phyloP scores from a whole-genome alignment of 2,113 vertebrate species.

The Saccopteryx leptura region DNA sequence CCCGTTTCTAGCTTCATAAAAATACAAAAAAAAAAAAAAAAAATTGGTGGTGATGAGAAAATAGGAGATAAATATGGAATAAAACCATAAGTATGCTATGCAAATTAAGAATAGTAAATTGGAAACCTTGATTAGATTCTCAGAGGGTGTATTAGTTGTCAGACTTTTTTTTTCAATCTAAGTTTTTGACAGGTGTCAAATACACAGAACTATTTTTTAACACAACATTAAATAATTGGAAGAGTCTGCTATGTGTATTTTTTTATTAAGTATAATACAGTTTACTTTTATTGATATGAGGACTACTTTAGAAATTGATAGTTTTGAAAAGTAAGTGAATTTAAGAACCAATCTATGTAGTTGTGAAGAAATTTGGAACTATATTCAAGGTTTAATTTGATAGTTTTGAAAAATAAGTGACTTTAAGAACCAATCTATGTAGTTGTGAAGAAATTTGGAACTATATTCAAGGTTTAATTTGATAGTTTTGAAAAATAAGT shows the following conservation, averaged over 20 bases:
- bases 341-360: slow-evolving; percentile 9
- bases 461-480: slow-evolving; percentile 9
- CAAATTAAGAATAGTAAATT: slow-evolving; percentile 86
- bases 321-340: slow-evolving; percentile 18
- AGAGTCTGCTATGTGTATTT: slow-evolving; percentile 26
- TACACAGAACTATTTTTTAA: slow-evolving; percentile 68
- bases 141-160: slow-evolving; percentile 71
- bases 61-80: slow-evolving; percentile 80
- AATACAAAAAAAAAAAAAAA: too few species aligned
- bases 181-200: slow-evolving; percentile 82
- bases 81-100: slow-evolving; percentile 74
- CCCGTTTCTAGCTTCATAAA: too few species aligned
- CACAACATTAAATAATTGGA: slow-evolving; percentile 77
- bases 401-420: too few species aligned
- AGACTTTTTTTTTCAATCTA: slow-evolving; percentile 23
- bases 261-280: slow-evolving; percentile 47
- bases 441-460: neutral
- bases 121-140: slow-evolving; percentile 83
- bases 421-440: too few species aligned
- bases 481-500: too few species aligned
- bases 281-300: slow-evolving; percentile 58
- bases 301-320: slow-evolving; percentile 10
- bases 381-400: slow-evolving; percentile 21
- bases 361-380: neutral
- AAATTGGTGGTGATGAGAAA: slow-evolving; percentile 76